Evolutionary conservation across 2,797 vertebrate genomes (phyloP).

Genomic region (Hyperoplus immaculatus): DNA sequence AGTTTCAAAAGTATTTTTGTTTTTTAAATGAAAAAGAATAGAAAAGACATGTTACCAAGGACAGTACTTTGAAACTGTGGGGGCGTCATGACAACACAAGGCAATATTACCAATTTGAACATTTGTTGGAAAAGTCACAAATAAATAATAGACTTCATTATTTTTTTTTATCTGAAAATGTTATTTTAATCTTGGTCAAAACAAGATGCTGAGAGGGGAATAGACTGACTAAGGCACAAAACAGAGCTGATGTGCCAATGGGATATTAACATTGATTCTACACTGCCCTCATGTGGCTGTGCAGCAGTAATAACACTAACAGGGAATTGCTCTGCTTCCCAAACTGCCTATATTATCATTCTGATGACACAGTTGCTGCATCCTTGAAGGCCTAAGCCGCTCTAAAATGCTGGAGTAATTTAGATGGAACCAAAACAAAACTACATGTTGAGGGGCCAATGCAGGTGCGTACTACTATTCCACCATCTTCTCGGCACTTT

Average conservation of each 20-base stretch:
- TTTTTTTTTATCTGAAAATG: background rate
- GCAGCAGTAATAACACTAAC: background rate
- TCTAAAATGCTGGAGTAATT: background rate
- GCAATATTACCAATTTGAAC: background rate
- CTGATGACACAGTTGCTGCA: background rate
- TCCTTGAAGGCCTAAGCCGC: background rate
- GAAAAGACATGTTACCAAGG: background rate
- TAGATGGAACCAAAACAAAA: background rate
- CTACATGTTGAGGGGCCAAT: background rate
- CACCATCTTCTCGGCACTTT: background rate
- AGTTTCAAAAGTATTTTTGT: background rate
- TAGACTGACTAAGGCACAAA: background rate
- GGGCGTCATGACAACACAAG: background rate
- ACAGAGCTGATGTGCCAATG: background rate
- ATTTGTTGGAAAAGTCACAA: background rate
- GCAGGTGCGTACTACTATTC: background rate
- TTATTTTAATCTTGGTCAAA: background rate
- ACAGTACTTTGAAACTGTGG: background rate
- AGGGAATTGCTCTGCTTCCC: background rate
- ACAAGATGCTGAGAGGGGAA: background rate
- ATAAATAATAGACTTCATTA: background rate
- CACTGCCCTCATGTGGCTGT: conserved; percentile 56
- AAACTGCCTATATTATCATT: background rate
- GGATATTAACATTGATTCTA: conserved; percentile 21
- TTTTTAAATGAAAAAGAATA: background rate